A percentile compares a stretch with the other conserved stretches of the same genome.
These are phyloP conservation scores for Hymenopus coronatus DNA, from an alignment of 2,888 invertebrate species.

Conservation along the genomic window DNA sequence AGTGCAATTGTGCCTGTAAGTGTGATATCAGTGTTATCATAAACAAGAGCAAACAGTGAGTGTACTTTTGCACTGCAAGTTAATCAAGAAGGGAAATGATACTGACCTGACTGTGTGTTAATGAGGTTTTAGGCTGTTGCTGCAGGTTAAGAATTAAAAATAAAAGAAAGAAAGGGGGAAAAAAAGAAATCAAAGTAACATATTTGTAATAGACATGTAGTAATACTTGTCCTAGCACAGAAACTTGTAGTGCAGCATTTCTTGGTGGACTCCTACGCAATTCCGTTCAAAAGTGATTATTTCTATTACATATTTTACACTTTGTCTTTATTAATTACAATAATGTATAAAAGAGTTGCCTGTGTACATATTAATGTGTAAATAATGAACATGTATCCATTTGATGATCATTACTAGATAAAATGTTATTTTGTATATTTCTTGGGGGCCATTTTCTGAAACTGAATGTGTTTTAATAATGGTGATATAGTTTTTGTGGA, in stretches of 20 bases:
- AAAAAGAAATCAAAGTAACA: background rate
- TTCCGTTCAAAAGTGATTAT: constrained; percentile 15
- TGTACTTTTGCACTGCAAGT: background rate
- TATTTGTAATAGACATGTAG: constrained; percentile 15
- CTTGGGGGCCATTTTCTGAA: constrained; percentile 28
- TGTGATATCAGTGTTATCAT: background rate
- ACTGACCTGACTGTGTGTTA: background rate
- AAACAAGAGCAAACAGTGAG: background rate
- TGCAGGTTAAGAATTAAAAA: background rate
- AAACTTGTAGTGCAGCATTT: constrained; percentile 1
- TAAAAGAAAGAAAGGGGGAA: background rate
- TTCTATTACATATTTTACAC: constrained; percentile 26
- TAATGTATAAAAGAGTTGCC: constrained; percentile 12
- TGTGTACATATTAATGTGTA: constrained; percentile 26
- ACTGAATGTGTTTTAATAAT: constrained; percentile 25
- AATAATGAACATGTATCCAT: constrained; percentile 32
- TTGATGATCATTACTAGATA: constrained; percentile 29
- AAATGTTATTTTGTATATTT: constrained; percentile 34
- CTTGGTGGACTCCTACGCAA: constrained; percentile 1
- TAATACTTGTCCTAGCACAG: constrained; percentile 4
- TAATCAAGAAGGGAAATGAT: background rate
- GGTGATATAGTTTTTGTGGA: constrained; percentile 23
- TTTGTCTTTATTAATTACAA: constrained; percentile 20
- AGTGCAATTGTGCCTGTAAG: constrained; percentile 28
- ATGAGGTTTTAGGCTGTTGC: background rate